Conservation (phyloP, 2,888 invertebrate species). For the Gryllus longicercus region DNA sequence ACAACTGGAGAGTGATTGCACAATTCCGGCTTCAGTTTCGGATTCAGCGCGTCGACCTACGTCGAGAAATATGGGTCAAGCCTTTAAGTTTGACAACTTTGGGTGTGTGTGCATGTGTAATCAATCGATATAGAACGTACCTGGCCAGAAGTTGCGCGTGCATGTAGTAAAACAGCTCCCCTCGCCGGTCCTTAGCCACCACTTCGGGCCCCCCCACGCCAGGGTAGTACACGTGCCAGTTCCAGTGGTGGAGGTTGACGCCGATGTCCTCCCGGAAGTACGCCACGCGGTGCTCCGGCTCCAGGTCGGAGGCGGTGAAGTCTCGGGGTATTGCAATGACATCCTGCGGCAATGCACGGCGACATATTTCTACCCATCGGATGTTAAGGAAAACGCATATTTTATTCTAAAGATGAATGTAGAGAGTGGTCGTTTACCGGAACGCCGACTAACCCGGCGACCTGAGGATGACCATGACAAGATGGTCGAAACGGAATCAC, state of each 20-base stretch:
- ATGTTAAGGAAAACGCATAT: too few species aligned
- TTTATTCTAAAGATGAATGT: constrained; percentile 19
- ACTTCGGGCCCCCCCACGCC: constrained; percentile 62
- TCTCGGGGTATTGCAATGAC: constrained; percentile 67
- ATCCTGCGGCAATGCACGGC: constrained; percentile 47
- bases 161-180: constrained; percentile 79
- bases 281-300: constrained; percentile 74
- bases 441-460: too few species aligned
- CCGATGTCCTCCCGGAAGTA: constrained; percentile 85
- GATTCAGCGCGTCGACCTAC: too few species aligned
- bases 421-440: neutral
- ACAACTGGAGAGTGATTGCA: too few species aligned
- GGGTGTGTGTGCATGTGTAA: too few species aligned
- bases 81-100: too few species aligned
- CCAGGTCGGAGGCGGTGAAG: constrained; percentile 69
- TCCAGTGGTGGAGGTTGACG: constrained; percentile 86
- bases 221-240: constrained; percentile 87
- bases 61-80: too few species aligned
- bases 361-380: neutral
- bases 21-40: too few species aligned
- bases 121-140: constrained; percentile 43
- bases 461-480: too few species aligned
- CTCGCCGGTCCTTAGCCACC: constrained; percentile 71
- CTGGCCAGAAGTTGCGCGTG: constrained; percentile 67
- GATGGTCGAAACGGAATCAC: too few species aligned